Evolutionary conservation across 1,140 invertebrate species (phyloP).

Genomic region (Phymastichus coffea): DNA sequence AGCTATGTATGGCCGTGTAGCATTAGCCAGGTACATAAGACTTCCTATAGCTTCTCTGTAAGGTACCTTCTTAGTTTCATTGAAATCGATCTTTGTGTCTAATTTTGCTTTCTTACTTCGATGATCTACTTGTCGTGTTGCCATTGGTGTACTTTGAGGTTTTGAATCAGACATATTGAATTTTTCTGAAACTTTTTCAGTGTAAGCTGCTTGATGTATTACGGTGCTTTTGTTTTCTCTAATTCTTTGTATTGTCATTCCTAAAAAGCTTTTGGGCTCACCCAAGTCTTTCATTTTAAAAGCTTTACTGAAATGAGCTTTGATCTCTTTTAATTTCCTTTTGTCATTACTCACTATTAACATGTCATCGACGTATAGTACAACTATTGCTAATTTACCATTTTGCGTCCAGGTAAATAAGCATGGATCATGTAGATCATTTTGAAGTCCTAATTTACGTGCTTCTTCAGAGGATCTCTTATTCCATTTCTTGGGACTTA

Average conservation of each 20-base stretch:
- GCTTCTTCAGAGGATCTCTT: slow-evolving; percentile 14
- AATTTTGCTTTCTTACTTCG: slow-evolving; percentile 18
- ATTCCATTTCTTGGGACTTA: slow-evolving; percentile 24
- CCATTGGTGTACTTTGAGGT: slow-evolving; percentile 33
- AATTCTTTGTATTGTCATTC: slow-evolving; percentile 23
- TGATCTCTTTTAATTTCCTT: slow-evolving; percentile 19
- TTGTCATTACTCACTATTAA: slow-evolving; percentile 19
- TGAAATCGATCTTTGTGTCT: slow-evolving; percentile 26
- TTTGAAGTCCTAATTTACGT: slow-evolving; percentile 21
- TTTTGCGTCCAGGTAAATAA: slow-evolving; percentile 27
- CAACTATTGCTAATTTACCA: not conserved
- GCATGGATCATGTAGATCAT: slow-evolving; percentile 25
- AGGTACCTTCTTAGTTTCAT: slow-evolving; percentile 30
- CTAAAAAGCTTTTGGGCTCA: slow-evolving; percentile 21
- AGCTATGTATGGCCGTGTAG: slow-evolving; percentile 48
- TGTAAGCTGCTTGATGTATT: slow-evolving; percentile 17
- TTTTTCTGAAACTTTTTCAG: slow-evolving; percentile 28
- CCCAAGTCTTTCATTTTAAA: slow-evolving; percentile 31
- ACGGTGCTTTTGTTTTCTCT: slow-evolving; percentile 15
- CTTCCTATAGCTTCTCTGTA: slow-evolving; percentile 42
- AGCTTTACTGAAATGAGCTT: slow-evolving; percentile 13
- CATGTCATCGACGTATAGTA: slow-evolving; percentile 24
- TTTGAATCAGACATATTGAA: slow-evolving; percentile 42
- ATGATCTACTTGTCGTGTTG: slow-evolving; percentile 24
- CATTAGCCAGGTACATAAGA: slow-evolving; percentile 41